Conservation (phyloP, 2,113 vertebrate genomes). For the Phasianus colchicus region DNA sequence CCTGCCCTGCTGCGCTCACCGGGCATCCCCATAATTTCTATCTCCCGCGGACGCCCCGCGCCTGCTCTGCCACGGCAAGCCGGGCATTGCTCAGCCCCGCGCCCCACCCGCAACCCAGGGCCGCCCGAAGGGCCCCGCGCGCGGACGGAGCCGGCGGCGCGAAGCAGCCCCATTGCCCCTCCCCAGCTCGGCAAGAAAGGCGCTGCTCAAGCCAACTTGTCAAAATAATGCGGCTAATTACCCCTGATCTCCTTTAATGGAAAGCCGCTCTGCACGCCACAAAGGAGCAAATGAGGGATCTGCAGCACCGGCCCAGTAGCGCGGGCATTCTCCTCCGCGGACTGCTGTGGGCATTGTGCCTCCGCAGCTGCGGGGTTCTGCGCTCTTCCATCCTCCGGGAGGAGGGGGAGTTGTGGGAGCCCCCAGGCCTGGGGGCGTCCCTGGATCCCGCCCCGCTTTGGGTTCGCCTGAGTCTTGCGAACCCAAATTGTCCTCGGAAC, state of each 20-base stretch:
- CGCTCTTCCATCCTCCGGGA: neutral
- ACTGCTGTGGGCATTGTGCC: constrained; percentile 20
- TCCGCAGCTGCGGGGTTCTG: neutral
- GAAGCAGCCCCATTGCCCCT: neutral
- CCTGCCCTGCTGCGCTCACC: neutral
- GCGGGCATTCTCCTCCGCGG: constrained; percentile 57
- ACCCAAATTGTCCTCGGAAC: neutral
- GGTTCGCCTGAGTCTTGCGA: neutral
- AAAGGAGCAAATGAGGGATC: constrained; percentile 80
- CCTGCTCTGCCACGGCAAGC: neutral
- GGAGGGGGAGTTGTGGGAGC: neutral
- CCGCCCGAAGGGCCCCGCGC: neutral
- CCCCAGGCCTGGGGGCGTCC: neutral
- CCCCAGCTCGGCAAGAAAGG: constrained; percentile 67
- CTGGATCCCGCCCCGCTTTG: neutral
- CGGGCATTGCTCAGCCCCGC: no score
- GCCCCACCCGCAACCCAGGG: neutral
- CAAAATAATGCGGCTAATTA: constrained; percentile 89
- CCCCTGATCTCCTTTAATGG: constrained; percentile 84
- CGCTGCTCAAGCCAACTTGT: constrained; percentile 82
- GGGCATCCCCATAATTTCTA: neutral
- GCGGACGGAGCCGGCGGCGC: neutral
- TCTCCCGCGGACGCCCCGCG: neutral
- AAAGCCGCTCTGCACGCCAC: constrained; percentile 78
- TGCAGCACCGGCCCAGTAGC: constrained; percentile 59